Conservation (phyloP, 2,888 invertebrate species). For the Eupithecia abbreviata region DNA sequence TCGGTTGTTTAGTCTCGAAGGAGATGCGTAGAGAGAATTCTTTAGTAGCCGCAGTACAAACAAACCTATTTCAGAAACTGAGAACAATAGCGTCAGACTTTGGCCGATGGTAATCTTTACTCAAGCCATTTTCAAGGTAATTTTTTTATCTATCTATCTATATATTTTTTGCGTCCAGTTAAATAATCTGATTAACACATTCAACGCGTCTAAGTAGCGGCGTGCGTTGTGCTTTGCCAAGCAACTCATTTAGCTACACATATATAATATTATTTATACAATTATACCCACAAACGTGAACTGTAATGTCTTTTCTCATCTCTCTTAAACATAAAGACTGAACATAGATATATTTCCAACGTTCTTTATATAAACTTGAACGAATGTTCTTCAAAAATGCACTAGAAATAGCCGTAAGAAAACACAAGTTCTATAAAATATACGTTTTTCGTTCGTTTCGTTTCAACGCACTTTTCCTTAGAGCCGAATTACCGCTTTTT, state of each 20-base stretch:
- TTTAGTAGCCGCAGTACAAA: slow-evolving; percentile 15
- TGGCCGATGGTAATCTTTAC: background rate
- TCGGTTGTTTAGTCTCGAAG: slow-evolving; percentile 42
- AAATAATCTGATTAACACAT: no score
- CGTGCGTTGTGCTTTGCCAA: no score
- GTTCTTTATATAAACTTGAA: background rate
- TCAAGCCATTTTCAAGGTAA: no score
- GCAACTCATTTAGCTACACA: no score
- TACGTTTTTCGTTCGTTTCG: background rate
- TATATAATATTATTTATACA: no score
- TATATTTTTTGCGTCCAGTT: no score
- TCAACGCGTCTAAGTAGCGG: no score
- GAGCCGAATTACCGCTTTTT: background rate
- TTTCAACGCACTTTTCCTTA: background rate
- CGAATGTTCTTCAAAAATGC: background rate
- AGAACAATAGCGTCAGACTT: background rate
- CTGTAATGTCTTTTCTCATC: no score
- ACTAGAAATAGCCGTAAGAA: background rate
- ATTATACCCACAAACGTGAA: no score
- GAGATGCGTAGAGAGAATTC: slow-evolving; percentile 28
- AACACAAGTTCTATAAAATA: background rate
- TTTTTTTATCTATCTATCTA: no score
- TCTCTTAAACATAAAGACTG: background rate
- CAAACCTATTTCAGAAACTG: background rate
- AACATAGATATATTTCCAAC: background rate